These are phyloP conservation scores for Lasioglossum lativentre DNA, from an alignment of 2,888 invertebrate species.

Conservation along the genomic window DNA sequence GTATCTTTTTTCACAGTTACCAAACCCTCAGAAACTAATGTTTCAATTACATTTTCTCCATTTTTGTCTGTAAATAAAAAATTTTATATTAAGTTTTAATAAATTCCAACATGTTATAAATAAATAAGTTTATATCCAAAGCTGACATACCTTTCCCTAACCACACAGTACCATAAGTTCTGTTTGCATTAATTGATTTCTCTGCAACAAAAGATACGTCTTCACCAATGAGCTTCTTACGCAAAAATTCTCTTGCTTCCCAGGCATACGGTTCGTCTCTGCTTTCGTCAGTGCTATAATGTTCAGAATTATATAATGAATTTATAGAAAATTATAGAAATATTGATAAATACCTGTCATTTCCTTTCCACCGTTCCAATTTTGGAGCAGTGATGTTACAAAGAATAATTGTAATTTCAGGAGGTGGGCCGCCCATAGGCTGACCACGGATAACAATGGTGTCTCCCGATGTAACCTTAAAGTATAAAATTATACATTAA, in stretches of 20 bases:
- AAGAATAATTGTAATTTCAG: conserved; percentile 95
- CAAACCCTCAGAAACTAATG: conserved; percentile 95
- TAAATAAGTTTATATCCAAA: conserved; percentile 11
- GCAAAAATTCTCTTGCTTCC: conserved; percentile 98
- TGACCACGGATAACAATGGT: conserved; percentile 95
- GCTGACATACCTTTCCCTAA: conserved; percentile 90
- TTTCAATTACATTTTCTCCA: conserved; percentile 94
- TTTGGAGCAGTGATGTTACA: conserved; percentile 97
- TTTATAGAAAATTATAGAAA: conserved; percentile 14
- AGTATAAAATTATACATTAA: conserved; percentile 51
- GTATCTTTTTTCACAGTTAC: conserved; percentile 91
- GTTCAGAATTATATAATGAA: not conserved
- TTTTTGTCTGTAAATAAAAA: conserved; percentile 43
- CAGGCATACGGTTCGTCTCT: conserved; percentile 98
- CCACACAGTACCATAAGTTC: conserved; percentile 95
- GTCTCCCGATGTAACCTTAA: conserved; percentile 97
- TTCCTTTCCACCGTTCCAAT: conserved; percentile 90
- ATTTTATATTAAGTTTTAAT: conserved; percentile 2
- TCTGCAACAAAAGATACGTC: conserved; percentile 94
- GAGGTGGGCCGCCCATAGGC: conserved; percentile 93
- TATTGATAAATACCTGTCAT: conserved; percentile 83
- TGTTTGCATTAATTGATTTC: conserved; percentile 92
- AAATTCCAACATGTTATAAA: conserved; percentile 1
- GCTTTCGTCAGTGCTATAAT: conserved; percentile 86
- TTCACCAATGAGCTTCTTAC: conserved; percentile 96